phyloP scores from a whole-genome alignment of 2,113 vertebrate genomes.

The Chloroceryle aenea region DNA sequence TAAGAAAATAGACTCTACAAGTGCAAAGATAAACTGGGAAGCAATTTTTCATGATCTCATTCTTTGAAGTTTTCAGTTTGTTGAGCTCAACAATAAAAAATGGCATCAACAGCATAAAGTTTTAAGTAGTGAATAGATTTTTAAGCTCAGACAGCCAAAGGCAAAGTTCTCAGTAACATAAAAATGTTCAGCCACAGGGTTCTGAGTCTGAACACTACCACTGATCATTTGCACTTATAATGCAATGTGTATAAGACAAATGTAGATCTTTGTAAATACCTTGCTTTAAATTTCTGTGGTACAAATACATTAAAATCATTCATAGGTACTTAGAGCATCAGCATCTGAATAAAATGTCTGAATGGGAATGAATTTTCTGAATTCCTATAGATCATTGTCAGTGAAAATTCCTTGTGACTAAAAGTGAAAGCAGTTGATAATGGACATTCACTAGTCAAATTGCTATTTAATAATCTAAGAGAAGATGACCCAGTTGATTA shows the following conservation, averaged over 20 bases:
- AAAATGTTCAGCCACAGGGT: slow-evolving; percentile 3
- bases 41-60: slow-evolving; percentile 38
- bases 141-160: slow-evolving; percentile 43
- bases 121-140: slow-evolving; percentile 60
- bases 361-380: not conserved
- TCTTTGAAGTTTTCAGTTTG: slow-evolving; percentile 36
- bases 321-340: not conserved
- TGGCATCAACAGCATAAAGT: slow-evolving; percentile 32
- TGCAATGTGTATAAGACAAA: not conserved
- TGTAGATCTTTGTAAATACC: not conserved
- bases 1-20: not conserved
- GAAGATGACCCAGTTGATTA: not conserved
- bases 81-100: slow-evolving; percentile 58
- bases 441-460: not conserved
- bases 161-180: slow-evolving; percentile 41
- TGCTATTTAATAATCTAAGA: not conserved
- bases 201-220: not conserved
- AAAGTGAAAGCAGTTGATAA: not conserved
- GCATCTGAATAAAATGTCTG: not conserved
- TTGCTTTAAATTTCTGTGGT: slow-evolving; percentile 14
- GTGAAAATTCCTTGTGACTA: not conserved
- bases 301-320: slow-evolving; percentile 3
- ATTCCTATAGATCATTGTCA: not conserved
- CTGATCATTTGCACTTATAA: slow-evolving; percentile 31
- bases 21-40: not conserved